Evolutionary conservation across 2,797 vertebrate species (phyloP).

Genomic region (Scolopax rusticola): DNA sequence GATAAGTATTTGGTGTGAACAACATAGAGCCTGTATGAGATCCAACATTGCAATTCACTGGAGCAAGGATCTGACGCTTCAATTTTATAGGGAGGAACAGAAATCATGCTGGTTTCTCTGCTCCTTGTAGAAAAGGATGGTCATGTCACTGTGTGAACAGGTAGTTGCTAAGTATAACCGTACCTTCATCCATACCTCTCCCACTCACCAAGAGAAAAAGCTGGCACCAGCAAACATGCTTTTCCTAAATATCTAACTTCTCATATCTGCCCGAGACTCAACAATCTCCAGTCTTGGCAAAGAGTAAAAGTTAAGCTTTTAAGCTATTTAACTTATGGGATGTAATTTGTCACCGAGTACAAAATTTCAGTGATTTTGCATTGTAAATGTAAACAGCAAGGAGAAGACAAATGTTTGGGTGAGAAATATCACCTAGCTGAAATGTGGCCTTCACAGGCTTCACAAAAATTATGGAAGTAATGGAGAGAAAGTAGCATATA

Average conservation of each 20-base stretch:
- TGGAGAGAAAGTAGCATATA: neutral
- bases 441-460: neutral
- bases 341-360: neutral
- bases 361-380: neutral
- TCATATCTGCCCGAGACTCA: neutral
- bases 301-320: neutral
- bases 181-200: neutral
- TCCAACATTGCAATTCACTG: neutral
- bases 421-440: neutral
- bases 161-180: neutral
- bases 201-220: neutral
- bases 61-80: neutral
- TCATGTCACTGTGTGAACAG: neutral
- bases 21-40: neutral
- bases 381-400: neutral
- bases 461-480: neutral
- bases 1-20: conserved; percentile 51
- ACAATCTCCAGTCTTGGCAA: neutral
- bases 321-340: neutral
- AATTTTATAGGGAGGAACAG: neutral
- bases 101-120: neutral
- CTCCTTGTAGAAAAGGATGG: neutral
- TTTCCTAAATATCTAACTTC: neutral
- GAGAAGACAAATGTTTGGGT: neutral
- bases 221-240: neutral